These are phyloP conservation scores for Origma solitaria DNA, from an alignment of 2,113 vertebrate species.

Conservation along the genomic window DNA sequence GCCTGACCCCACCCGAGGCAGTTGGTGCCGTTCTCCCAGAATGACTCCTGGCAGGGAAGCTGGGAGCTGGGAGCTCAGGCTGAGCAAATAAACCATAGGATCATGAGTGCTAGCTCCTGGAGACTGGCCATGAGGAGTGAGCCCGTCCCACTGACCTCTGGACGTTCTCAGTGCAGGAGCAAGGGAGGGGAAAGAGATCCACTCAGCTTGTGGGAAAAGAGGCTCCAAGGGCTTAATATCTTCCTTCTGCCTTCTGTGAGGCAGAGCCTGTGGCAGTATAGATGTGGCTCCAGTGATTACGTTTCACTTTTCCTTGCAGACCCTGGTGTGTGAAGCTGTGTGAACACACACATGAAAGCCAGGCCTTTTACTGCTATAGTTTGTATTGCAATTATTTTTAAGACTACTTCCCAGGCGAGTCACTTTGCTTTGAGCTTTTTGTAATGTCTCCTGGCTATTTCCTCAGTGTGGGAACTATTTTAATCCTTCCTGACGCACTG, in stretches of 20 bases:
- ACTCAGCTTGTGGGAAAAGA: not conserved
- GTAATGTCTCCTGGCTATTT: slow-evolving; percentile 5
- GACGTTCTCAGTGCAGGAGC: not conserved
- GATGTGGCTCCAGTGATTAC: not conserved
- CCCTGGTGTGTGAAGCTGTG: not conserved
- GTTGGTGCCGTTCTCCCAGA: not conserved
- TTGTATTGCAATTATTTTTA: not conserved
- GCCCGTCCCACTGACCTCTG: not conserved
- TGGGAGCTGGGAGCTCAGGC: not conserved
- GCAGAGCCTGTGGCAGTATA: not conserved
- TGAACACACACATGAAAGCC: not conserved
- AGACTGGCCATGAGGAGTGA: not conserved
- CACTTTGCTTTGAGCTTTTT: not conserved
- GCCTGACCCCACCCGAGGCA: not conserved
- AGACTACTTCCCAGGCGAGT: not conserved
- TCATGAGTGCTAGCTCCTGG: not conserved
- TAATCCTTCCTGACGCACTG: not conserved
- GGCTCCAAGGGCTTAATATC: not conserved
- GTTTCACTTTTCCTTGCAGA: not conserved
- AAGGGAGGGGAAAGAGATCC: not conserved
- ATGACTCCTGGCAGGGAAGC: not conserved
- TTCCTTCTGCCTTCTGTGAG: not conserved
- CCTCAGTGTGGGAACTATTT: slow-evolving; percentile 6
- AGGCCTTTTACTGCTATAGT: not conserved
- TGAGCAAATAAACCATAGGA: slow-evolving; percentile 17